phyloP scores from a whole-genome alignment of 1,140 invertebrate species.

The Oscheius sp. region DNA sequence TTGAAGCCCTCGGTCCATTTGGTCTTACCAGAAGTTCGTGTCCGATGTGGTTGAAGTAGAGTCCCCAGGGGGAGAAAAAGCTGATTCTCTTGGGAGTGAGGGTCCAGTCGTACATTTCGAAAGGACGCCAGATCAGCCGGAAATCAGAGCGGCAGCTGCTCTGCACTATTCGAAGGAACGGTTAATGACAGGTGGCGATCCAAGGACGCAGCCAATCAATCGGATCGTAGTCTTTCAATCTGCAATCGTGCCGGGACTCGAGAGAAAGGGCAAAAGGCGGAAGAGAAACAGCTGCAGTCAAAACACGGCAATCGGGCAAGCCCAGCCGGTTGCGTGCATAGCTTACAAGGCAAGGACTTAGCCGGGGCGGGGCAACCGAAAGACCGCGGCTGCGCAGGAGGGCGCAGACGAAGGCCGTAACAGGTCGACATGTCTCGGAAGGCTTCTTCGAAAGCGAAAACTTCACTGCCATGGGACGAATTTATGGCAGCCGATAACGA shows the following conservation, averaged over 20 bases:
- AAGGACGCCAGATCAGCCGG: not conserved
- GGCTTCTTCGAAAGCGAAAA: not conserved
- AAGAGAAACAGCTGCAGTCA: not conserved
- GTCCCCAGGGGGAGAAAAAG: constrained; percentile 29
- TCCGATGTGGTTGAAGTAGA: constrained; percentile 34
- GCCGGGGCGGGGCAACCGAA: not conserved
- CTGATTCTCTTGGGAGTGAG: constrained; percentile 3
- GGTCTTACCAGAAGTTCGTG: constrained; percentile 30
- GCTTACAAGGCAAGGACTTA: not conserved
- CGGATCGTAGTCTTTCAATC: not conserved
- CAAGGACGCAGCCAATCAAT: not conserved
- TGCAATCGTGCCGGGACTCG: not conserved
- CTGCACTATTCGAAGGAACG: no score
- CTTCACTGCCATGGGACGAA: not conserved
- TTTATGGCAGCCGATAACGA: no score
- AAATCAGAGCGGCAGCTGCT: not conserved
- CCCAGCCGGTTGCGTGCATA: not conserved
- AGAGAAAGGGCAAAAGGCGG: not conserved
- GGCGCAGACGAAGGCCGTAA: no score
- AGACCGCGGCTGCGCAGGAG: not conserved
- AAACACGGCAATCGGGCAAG: not conserved
- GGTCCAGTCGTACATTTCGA: constrained; percentile 31
- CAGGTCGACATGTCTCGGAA: not conserved
- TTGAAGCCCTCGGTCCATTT: not conserved
- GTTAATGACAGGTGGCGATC: not conserved